Conservation (phyloP, 2,888 invertebrate genomes). For the Noctua comes region DNA sequence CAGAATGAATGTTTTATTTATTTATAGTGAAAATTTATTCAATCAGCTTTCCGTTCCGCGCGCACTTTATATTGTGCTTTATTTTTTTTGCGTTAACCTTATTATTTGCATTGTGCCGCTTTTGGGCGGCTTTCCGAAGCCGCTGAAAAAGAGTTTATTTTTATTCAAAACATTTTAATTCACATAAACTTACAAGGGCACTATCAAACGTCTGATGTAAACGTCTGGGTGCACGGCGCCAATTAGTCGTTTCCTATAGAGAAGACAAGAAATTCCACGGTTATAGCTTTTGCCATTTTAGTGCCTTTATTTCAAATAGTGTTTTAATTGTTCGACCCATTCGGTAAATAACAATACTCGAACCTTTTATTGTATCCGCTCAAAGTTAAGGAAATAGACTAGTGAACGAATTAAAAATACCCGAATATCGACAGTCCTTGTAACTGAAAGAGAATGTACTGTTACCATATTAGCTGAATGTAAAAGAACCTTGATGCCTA, state of each 20-base stretch:
- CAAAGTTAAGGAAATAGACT: background rate
- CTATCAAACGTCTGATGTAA: too few relatives aligned
- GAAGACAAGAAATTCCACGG: too few relatives aligned
- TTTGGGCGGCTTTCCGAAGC: background rate
- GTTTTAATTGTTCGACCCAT: background rate
- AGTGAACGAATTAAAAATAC: background rate
- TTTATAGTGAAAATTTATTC: constrained; percentile 58
- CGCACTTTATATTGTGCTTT: constrained; percentile 19
- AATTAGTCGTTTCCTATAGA: too few relatives aligned
- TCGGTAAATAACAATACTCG: background rate
- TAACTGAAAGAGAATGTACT: constrained; percentile 41
- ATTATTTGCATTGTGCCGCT: constrained; percentile 32
- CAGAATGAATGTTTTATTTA: constrained; percentile 50
- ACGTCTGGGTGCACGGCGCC: too few relatives aligned
- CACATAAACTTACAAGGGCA: too few relatives aligned
- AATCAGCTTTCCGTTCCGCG: constrained; percentile 53
- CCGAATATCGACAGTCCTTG: constrained; percentile 30
- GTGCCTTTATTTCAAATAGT: background rate
- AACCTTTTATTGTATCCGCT: background rate
- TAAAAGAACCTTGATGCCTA: constrained; percentile 31
- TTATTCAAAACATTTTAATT: too few relatives aligned
- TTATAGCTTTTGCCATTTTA: background rate
- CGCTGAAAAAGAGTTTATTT: background rate
- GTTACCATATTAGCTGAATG: constrained; percentile 14
- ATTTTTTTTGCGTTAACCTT: constrained; percentile 36